A percentile compares a stretch with the other conserved stretches of the same genome.
Evolutionary conservation across 2,888 invertebrate species (phyloP).

Genomic region (Eilema depressum): DNA sequence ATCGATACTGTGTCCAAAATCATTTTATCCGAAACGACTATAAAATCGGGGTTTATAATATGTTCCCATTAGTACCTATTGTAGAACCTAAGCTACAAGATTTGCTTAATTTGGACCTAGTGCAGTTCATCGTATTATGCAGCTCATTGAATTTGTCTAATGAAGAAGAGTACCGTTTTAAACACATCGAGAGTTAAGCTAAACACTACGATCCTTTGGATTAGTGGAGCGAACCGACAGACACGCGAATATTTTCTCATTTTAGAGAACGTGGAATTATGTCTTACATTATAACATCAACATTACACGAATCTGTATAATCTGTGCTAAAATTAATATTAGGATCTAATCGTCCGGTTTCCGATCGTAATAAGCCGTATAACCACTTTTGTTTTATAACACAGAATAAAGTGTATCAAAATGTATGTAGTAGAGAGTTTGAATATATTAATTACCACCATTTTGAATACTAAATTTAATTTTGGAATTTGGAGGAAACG

Average conservation of each 20-base stretch:
- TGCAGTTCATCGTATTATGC: background rate
- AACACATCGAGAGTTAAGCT: background rate
- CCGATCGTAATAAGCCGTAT: conserved; percentile 17
- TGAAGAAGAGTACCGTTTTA: background rate
- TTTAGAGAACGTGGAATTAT: background rate
- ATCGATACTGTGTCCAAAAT: too few relatives aligned
- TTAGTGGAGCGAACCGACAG: conserved; percentile 42
- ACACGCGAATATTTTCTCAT: conserved; percentile 30
- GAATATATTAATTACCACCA: conserved; percentile 15
- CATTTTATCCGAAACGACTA: too few relatives aligned
- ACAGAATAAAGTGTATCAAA: conserved; percentile 10
- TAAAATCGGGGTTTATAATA: too few relatives aligned
- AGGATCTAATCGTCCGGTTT: conserved; percentile 16
- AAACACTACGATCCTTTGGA: conserved; percentile 27
- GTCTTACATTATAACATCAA: background rate
- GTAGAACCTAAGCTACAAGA: too few relatives aligned
- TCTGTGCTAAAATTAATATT: conserved; percentile 3
- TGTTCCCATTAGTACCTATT: too few relatives aligned
- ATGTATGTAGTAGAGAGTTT: conserved; percentile 16
- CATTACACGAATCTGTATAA: background rate
- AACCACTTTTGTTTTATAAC: conserved; percentile 24
- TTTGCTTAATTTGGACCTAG: too few relatives aligned
- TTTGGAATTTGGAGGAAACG: background rate
- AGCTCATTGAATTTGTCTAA: background rate
- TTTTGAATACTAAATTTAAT: conserved; percentile 5